Conservation (phyloP, 2,888 invertebrate genomes). For the Andricus curvator region DNA sequence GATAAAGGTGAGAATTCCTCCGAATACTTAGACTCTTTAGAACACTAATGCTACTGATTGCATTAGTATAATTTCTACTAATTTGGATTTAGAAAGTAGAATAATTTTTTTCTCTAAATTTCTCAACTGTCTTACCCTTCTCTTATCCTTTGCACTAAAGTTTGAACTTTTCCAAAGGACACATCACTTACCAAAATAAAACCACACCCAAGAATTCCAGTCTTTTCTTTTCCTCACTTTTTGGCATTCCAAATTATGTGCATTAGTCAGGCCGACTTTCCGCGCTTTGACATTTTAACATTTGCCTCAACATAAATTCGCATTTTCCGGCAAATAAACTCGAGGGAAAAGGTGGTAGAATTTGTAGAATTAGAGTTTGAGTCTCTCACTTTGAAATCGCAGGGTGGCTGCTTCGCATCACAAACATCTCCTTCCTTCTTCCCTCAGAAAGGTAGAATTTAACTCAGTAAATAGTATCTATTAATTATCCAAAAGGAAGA, state of each 20-base stretch:
- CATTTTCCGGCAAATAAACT: conserved; percentile 28
- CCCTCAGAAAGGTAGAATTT: neutral
- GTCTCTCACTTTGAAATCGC: conserved; percentile 15
- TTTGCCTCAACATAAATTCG: conserved; percentile 7
- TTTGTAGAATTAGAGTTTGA: conserved; percentile 22
- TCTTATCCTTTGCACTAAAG: too few species aligned
- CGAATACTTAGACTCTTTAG: too few species aligned
- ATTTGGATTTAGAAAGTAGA: too few species aligned
- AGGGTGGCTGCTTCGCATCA: conserved; percentile 5
- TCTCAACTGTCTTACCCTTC: too few species aligned
- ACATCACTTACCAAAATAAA: too few species aligned
- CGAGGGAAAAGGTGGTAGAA: conserved; percentile 5
- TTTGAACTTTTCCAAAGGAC: too few species aligned
- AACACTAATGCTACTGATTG: too few species aligned
- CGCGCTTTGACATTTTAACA: neutral
- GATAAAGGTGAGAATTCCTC: too few species aligned
- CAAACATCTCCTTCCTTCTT: neutral
- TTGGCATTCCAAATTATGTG: neutral
- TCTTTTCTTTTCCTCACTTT: too few species aligned
- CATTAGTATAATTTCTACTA: too few species aligned
- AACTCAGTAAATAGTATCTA: conserved; percentile 28
- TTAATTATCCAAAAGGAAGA: neutral
- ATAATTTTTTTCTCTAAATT: neutral
- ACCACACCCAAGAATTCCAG: too few species aligned
- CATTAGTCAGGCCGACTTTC: neutral